Conservation (phyloP, 1,140 invertebrate species). For the Aphis gossypii region DNA sequence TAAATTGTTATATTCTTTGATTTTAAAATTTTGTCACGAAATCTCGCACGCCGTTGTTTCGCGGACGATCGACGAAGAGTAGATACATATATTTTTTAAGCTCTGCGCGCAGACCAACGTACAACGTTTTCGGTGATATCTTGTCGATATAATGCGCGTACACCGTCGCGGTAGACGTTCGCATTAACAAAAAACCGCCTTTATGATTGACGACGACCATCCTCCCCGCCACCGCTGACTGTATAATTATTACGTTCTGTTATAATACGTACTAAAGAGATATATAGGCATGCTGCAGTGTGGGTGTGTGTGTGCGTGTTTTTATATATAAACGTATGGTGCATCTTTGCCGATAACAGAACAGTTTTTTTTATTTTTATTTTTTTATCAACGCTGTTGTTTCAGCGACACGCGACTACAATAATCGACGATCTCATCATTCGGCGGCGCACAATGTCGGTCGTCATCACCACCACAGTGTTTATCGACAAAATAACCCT, state of each 20-base stretch:
- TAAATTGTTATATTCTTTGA: background rate
- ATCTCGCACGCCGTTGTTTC: background rate
- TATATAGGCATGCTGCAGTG: background rate
- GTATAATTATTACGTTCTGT: background rate
- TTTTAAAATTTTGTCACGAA: background rate
- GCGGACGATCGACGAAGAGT: background rate
- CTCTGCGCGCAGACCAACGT: background rate
- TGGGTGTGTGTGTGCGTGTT: background rate
- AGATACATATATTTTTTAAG: background rate
- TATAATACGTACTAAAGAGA: background rate
- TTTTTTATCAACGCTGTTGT: slow-evolving; percentile 20
- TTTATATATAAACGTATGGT: background rate
- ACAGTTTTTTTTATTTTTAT: background rate
- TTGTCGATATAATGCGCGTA: background rate
- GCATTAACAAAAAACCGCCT: background rate
- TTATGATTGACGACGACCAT: slow-evolving; percentile 7
- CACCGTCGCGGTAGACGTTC: background rate
- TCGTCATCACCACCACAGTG: background rate
- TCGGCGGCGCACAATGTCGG: background rate
- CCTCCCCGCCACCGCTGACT: background rate
- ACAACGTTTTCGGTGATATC: background rate
- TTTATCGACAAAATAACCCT: slow-evolving; percentile 32
- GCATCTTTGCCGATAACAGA: background rate
- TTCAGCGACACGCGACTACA: background rate
- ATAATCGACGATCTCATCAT: slow-evolving; percentile 18